phyloP scores from a whole-genome alignment of 2,888 invertebrate genomes.

The Pycnomerus fuliginosus region DNA sequence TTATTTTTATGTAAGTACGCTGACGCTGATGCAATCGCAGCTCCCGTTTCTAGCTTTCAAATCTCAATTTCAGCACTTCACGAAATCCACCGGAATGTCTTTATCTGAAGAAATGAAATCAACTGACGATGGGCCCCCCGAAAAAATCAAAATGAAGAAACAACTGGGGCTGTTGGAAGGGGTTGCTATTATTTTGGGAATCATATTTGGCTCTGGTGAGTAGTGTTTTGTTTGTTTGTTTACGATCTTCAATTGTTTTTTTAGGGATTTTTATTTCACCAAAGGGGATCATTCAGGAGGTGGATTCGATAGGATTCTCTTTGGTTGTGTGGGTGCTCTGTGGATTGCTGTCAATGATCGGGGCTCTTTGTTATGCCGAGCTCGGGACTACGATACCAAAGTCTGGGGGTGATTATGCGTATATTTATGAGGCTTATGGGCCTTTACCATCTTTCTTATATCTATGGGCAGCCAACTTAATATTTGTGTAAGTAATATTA shows the following conservation, averaged over 20 bases:
- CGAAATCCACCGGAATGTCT: no score
- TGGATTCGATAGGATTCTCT: slow-evolving; percentile 87
- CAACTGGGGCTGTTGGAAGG: slow-evolving; percentile 88
- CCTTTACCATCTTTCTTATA: slow-evolving; percentile 90
- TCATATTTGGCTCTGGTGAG: slow-evolving; percentile 87
- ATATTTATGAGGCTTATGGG: slow-evolving; percentile 91
- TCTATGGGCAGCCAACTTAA: slow-evolving; percentile 95
- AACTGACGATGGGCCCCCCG: no score
- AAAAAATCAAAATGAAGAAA: slow-evolving; percentile 79
- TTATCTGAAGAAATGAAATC: no score
- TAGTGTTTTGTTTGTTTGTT: background rate
- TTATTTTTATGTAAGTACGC: no score
- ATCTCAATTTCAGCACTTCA: slow-evolving; percentile 13
- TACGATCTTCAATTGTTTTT: slow-evolving; percentile 14
- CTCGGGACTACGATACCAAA: slow-evolving; percentile 84
- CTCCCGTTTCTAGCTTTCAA: slow-evolving; percentile 2
- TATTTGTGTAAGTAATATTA: slow-evolving; percentile 83
- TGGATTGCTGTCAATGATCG: slow-evolving; percentile 87
- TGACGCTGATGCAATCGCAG: slow-evolving; percentile 1
- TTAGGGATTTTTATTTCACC: slow-evolving; percentile 92
- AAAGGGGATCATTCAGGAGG: slow-evolving; percentile 87
- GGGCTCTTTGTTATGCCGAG: slow-evolving; percentile 96
- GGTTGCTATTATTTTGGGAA: slow-evolving; percentile 90
- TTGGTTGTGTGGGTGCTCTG: slow-evolving; percentile 85
- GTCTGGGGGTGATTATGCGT: slow-evolving; percentile 97